Base-by-base conservation (phyloP, 1,140 invertebrate species). In the Schlechtendalia chinensis region DNA sequence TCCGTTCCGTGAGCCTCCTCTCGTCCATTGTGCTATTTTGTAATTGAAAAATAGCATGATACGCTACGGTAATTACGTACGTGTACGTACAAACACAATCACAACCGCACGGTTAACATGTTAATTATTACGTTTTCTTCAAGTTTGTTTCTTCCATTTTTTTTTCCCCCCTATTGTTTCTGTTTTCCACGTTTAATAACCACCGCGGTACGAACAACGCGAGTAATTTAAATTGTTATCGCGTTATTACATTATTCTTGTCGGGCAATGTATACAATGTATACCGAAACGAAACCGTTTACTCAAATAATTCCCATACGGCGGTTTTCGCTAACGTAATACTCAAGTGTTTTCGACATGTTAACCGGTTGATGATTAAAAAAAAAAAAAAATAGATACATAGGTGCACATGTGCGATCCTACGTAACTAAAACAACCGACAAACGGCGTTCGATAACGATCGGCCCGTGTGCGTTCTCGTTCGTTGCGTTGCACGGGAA, bases 101-200 rank as follows among this genome's bases (percentile, higher is more conserved):
- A 39, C 32, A 39, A 3, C 32, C 32, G 32, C 32, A 4, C 32
- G 32, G 39, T 50, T 47, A 24, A 69, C 67, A 69, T 69, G 45
- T 69, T 69, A 69, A 69, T 50, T 50, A 69, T 27, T 50, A n/a
- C 47, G n/a, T 50, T 50, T 50, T 50, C 22, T 69, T 69, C 11
- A 6, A 24, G 24, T 69, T 24, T 32, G 22, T 69, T 69, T 24
- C 5, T 5, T 29, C 17, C 17, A 0, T 45, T 47, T 45, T 69
- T 47, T 69, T 12, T 14, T 11, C 67, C 14, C n/a, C n/a, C n/a
- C n/a, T n/a, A 69, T 69, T 69, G 67, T 69, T 69, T 16, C 12
- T 5, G 32, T 45, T 69, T 69, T 69, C 12, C 39, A 17, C 39
- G 17, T 45, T 11, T 67, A 22, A 69, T 69, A 27, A 61, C 27